phyloP scores from a whole-genome alignment of 2,888 invertebrate species.

The Busseola fusca region DNA sequence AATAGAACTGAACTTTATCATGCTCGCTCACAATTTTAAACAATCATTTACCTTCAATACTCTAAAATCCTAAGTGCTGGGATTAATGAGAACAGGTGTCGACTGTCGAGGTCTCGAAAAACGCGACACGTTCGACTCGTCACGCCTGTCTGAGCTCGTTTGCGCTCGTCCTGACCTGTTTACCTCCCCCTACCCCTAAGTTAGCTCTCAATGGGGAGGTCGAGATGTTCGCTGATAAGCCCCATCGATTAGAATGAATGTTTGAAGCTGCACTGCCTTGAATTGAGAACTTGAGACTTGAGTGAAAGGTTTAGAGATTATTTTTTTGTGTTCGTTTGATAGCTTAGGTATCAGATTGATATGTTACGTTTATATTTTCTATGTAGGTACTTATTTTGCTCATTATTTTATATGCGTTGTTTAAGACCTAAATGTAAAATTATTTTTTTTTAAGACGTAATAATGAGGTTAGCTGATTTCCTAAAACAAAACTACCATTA shows the following conservation, averaged over 20 bases:
- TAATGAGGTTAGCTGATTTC: neutral
- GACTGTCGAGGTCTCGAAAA: conserved; percentile 70
- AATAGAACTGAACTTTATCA: conserved; percentile 22
- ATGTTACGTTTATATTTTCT: neutral
- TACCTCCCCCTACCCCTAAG: conserved; percentile 58
- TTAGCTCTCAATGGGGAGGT: conserved; percentile 68
- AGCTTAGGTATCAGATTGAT: neutral
- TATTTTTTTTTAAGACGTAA: no score
- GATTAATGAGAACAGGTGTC: conserved; percentile 79
- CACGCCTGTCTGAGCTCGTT: conserved; percentile 85
- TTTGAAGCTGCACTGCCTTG: conserved; percentile 49
- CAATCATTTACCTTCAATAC: conserved; percentile 48
- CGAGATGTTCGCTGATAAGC: conserved; percentile 72
- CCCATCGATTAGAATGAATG: conserved; percentile 66
- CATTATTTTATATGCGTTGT: neutral
- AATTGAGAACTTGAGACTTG: conserved; percentile 34
- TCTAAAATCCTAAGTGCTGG: conserved; percentile 80
- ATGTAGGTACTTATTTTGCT: neutral
- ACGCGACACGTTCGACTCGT: conserved; percentile 80
- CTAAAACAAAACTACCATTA: neutral
- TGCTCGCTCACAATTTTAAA: conserved; percentile 29
- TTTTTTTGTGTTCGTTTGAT: conserved; percentile 4
- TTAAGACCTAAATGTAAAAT: no score
- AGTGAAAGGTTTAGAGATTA: conserved; percentile 20
- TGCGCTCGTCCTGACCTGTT: conserved; percentile 69